Evolutionary conservation across 2,888 invertebrate genomes (phyloP).

Genomic region (Eurytoma adleriae): DNA sequence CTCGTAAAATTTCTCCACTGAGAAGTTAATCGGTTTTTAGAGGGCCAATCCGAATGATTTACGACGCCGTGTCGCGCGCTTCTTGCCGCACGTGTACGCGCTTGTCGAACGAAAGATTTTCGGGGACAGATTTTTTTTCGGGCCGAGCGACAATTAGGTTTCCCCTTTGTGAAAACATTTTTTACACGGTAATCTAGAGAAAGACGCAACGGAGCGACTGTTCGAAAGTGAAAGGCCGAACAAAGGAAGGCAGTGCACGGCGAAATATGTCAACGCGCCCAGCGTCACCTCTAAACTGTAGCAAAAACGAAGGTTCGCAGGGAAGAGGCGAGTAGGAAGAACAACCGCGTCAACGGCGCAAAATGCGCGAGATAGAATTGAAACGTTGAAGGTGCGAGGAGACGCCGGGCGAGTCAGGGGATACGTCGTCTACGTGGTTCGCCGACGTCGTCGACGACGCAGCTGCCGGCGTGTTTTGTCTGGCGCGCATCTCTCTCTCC

Average conservation of each 20-base stretch:
- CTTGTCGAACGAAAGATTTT: slow-evolving; percentile 20
- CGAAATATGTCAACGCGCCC: no score
- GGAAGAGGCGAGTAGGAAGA: no score
- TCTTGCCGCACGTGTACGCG: neutral
- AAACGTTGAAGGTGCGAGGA: slow-evolving; percentile 51
- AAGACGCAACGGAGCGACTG: no score
- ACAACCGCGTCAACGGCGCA: neutral
- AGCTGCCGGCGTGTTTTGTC: slow-evolving; percentile 70
- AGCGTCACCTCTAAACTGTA: no score
- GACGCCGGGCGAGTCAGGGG: slow-evolving; percentile 57
- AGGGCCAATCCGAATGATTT: slow-evolving; percentile 51
- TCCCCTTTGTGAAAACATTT: no score
- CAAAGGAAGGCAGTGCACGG: no score
- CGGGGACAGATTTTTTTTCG: no score
- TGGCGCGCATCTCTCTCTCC: slow-evolving; percentile 43
- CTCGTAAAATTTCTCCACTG: slow-evolving; percentile 54
- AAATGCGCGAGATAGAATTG: slow-evolving; percentile 44
- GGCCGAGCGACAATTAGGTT: no score
- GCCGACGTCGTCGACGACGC: slow-evolving; percentile 45
- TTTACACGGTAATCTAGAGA: no score
- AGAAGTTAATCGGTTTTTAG: slow-evolving; percentile 55
- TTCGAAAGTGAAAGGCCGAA: no score
- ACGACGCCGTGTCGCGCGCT: slow-evolving; percentile 21
- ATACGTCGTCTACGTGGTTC: slow-evolving; percentile 58
- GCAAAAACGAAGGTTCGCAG: no score